Evolutionary conservation across 2,113 vertebrate species (phyloP), one percentile per base, ranked within the genome.

Genomic region (Lophotis ruficrista): DNA sequence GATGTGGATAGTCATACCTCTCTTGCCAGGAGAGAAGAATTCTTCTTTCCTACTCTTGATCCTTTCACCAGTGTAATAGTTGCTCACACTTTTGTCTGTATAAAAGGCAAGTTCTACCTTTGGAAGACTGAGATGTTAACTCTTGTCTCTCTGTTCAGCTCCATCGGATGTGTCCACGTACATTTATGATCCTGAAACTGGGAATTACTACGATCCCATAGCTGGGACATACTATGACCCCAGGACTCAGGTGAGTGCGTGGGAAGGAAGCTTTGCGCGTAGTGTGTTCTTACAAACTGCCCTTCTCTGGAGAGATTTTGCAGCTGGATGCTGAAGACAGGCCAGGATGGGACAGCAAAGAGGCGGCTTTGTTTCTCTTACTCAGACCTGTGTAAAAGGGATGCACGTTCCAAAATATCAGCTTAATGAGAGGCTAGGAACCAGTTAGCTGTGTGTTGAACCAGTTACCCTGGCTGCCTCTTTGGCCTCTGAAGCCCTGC

Each of bases 201-300:
- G 99, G 87, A 99, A 99, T 97, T 99, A 99, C 97, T 99, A 99
- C 2, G 99, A 99, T 91, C 99, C 99, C 4, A 98, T 99, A 97
- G 99, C 99, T 22, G 99, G 98, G 16, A 98, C 99, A 25, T 99
- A 99, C 89, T 99, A 99, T 80, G 99, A 99, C 89, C 98, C 99
- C 7, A 98, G 98, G 93, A 99, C 99, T 35, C 99, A 99, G 98
- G 99, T 99, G 95, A 98, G 98, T 92, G 53, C 4, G 0, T 76
- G 53, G 53, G 35, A 54, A 69, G 28, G 7, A 75, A 64, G 31
- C 8, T 70, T 56, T 81, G n/a, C 27, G 37, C 15, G 2, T 41
- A 19, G 6, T 38, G 20, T 4, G 1, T 89, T 80, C 21, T 48
- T 60, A 73, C 10, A 84, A 78, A 78, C 30, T 25, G 27, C 47